These are phyloP conservation scores for Nephotettix cincticeps DNA, from an alignment of 1,140 invertebrate species.

Conservation along the genomic window DNA sequence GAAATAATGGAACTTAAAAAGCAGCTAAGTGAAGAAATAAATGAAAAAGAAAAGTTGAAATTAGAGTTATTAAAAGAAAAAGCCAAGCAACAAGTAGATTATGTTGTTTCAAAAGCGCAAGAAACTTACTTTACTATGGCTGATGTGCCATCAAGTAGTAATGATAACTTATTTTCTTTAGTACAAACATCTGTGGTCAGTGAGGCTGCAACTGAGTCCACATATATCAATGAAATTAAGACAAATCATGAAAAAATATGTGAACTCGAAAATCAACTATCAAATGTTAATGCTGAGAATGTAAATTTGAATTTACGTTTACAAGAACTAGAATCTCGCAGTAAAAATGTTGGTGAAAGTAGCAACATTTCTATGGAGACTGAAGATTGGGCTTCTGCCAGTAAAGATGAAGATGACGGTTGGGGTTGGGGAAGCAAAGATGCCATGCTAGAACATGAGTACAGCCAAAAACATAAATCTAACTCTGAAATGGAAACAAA, in stretches of 20 bases:
- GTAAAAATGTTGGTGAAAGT: not conserved
- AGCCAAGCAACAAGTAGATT: constrained; percentile 2
- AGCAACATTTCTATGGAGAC: not conserved
- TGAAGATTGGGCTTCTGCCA: constrained; percentile 20
- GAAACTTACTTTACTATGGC: constrained; percentile 13
- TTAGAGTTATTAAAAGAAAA: constrained; percentile 26
- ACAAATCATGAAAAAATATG: not conserved
- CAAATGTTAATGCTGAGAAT: not conserved
- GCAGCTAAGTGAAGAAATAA: constrained; percentile 15
- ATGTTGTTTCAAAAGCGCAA: constrained; percentile 28
- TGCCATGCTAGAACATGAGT: constrained; percentile 48
- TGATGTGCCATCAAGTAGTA: not conserved
- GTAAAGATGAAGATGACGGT: constrained; percentile 51
- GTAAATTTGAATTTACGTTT: not conserved
- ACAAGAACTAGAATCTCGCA: not conserved
- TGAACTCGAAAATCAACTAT: constrained; percentile 7
- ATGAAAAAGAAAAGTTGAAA: constrained; percentile 22
- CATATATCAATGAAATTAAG: not conserved
- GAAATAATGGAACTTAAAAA: constrained; percentile 8
- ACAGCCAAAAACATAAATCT: constrained; percentile 39
- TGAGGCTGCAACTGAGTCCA: not conserved
- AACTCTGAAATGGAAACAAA: constrained; percentile 38
- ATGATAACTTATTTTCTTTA: not conserved
- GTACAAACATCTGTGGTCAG: not conserved
- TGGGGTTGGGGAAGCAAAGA: constrained; percentile 59